These are phyloP conservation scores for Harpegnathos saltator DNA, from an alignment of 1,140 invertebrate genomes.

Conservation along the genomic window DNA sequence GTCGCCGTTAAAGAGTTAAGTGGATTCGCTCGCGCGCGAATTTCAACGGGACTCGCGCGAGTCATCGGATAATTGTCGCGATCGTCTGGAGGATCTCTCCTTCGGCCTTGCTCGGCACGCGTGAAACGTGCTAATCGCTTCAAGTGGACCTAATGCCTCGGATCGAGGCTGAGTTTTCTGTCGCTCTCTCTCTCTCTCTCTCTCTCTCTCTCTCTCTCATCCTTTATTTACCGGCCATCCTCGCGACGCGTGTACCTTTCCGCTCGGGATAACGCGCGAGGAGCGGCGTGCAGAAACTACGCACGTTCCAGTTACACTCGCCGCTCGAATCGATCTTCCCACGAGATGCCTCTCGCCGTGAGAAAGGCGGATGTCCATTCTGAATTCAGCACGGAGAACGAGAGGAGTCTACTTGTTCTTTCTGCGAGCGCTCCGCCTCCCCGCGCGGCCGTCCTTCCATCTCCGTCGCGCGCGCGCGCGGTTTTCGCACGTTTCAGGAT, in stretches of 20 bases:
- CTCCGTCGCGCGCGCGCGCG: conserved; percentile 3
- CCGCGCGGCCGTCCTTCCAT: neutral
- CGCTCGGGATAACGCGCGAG: neutral
- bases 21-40: neutral
- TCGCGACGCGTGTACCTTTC: too few species aligned
- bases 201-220: too few species aligned
- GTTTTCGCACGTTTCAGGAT: conserved; percentile 21
- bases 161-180: conserved; percentile 40
- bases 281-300: neutral
- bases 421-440: neutral
- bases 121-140: conserved; percentile 68
- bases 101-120: conserved; percentile 43
- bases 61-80: conserved; percentile 47
- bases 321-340: conserved; percentile 66
- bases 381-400: conserved; percentile 58
- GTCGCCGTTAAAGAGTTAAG: neutral
- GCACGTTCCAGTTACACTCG: conserved; percentile 56
- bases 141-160: conserved; percentile 67
- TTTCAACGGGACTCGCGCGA: neutral
- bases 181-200: too few species aligned
- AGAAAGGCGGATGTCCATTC: conserved; percentile 69
- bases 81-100: conserved; percentile 13
- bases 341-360: conserved; percentile 64
- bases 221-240: neutral
- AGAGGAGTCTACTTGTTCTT: conserved; percentile 51